phyloP scores from a whole-genome alignment of 2,888 invertebrate genomes.

The Meandrusa payeni region DNA sequence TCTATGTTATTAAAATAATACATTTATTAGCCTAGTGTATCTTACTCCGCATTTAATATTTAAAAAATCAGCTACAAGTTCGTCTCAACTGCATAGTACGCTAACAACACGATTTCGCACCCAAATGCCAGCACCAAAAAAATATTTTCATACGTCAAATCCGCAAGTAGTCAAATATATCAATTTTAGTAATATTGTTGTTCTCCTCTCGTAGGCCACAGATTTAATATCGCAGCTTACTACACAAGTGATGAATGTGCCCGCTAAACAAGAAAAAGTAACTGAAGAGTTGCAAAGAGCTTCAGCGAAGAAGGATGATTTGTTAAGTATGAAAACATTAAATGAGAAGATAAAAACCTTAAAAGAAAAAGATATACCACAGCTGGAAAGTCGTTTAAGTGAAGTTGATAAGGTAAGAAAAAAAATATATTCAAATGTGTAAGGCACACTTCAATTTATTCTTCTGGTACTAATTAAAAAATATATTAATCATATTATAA shows the following conservation, averaged over 20 bases:
- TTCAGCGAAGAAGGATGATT: slow-evolving; percentile 83
- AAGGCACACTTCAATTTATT: too few species aligned
- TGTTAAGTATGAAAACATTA: slow-evolving; percentile 85
- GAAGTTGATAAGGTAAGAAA: slow-evolving; percentile 61
- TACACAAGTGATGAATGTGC: slow-evolving; percentile 85
- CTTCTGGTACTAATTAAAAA: too few species aligned
- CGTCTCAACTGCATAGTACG: too few species aligned
- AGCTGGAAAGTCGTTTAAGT: slow-evolving; percentile 76
- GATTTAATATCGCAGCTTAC: slow-evolving; percentile 83
- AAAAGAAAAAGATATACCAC: slow-evolving; percentile 83
- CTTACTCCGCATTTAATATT: too few species aligned
- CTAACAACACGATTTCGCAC: too few species aligned
- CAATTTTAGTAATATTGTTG: not conserved
- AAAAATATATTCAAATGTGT: too few species aligned
- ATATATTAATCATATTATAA: too few species aligned
- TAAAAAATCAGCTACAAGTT: too few species aligned
- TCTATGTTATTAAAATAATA: too few species aligned
- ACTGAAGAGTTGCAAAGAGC: slow-evolving; percentile 83
- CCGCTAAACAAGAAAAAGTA: slow-evolving; percentile 82
- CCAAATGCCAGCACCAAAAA: too few species aligned
- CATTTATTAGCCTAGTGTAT: too few species aligned
- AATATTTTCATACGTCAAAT: too few species aligned
- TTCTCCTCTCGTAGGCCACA: slow-evolving; percentile 52
- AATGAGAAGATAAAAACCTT: slow-evolving; percentile 83
- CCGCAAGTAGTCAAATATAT: slow-evolving; percentile 25